Evolutionary conservation across 2,888 invertebrate species (phyloP).

Genomic region (Athalia rosae): DNA sequence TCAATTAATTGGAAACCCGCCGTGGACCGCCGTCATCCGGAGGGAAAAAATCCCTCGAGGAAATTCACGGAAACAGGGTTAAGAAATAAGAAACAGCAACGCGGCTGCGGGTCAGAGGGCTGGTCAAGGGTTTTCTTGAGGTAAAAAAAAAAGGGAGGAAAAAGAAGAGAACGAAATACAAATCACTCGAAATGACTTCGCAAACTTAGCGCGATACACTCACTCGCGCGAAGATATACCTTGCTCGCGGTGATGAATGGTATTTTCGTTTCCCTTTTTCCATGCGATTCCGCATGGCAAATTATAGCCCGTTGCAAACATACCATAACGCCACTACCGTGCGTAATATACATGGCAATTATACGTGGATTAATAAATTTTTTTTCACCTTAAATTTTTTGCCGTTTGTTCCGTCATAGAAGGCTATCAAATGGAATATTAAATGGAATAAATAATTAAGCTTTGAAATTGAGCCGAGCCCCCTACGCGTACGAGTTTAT

Average conservation of each 20-base stretch:
- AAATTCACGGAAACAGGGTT: slow-evolving; percentile 2
- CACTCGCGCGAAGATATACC: no score
- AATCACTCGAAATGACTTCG: no score
- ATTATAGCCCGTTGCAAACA: no score
- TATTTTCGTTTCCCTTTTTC: no score
- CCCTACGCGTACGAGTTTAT: background rate
- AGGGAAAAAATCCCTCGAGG: background rate
- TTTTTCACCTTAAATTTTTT: no score
- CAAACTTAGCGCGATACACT: no score
- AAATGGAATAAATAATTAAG: slow-evolving; percentile 4
- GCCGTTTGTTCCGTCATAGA: background rate
- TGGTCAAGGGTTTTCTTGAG: background rate
- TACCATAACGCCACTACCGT: no score
- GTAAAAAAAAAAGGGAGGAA: background rate
- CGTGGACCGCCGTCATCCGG: background rate
- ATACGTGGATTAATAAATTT: no score
- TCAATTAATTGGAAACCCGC: slow-evolving; percentile 18
- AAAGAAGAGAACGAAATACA: background rate
- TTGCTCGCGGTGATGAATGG: no score
- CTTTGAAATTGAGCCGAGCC: slow-evolving; percentile 3
- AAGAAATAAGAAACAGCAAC: slow-evolving; percentile 26
- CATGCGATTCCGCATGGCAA: no score
- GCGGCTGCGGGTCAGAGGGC: slow-evolving; percentile 10
- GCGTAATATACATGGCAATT: no score
- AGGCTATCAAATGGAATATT: background rate